Conservation (phyloP, 2,797 vertebrate genomes). For the Sebastiscus albofasciatus region DNA sequence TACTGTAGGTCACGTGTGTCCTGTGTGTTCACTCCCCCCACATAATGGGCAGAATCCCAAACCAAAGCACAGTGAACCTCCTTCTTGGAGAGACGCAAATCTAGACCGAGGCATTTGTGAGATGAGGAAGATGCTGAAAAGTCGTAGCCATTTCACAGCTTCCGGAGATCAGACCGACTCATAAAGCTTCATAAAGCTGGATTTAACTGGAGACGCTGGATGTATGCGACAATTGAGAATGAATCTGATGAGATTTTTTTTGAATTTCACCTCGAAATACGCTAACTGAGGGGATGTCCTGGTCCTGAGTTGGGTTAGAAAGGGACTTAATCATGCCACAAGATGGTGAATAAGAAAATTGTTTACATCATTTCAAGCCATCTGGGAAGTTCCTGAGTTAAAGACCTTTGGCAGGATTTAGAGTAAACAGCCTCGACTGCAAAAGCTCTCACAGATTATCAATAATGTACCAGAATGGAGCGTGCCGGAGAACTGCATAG, state of each 20-base stretch:
- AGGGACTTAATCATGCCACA: conserved; percentile 42
- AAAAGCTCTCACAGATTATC: conserved; percentile 37
- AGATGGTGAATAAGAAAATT: conserved; percentile 37
- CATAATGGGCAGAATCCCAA: conserved; percentile 1
- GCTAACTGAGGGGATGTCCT: conserved; percentile 22
- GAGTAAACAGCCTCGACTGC: conserved; percentile 65
- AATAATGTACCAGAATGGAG: conserved; percentile 42
- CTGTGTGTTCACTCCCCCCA: neutral
- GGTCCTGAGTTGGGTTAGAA: conserved; percentile 67
- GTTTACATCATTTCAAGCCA: conserved; percentile 50
- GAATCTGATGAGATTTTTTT: conserved; percentile 11
- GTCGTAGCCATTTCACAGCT: conserved; percentile 58
- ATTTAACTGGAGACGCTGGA: conserved; percentile 24
- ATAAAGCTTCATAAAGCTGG: conserved; percentile 58
- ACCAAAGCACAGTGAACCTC: conserved; percentile 38
- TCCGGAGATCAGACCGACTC: conserved; percentile 27
- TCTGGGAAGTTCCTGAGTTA: conserved; percentile 78
- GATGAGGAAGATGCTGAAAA: conserved; percentile 71
- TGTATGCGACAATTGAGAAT: conserved; percentile 57
- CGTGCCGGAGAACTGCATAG: conserved; percentile 39
- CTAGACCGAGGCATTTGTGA: conserved; percentile 66
- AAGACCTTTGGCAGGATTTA: conserved; percentile 77
- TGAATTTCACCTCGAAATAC: conserved; percentile 2
- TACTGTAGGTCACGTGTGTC: conserved; percentile 37
- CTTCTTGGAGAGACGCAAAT: conserved; percentile 33